Evolutionary conservation across 2,113 vertebrate genomes (phyloP).

Genomic region (Salvelinus alpinus): DNA sequence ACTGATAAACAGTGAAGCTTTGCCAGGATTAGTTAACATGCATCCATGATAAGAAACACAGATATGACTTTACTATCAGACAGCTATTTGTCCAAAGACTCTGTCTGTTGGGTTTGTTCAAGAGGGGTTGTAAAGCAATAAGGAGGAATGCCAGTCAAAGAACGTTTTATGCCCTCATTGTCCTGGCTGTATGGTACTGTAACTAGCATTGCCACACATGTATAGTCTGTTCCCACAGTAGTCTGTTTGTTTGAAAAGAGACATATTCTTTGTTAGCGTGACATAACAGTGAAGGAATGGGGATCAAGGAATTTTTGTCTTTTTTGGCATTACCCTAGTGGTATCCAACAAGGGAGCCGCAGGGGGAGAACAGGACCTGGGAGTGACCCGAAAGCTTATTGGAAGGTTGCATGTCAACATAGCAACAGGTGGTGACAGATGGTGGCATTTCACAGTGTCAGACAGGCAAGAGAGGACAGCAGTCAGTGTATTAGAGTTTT

Average conservation of each 20-base stretch:
- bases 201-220: not conserved
- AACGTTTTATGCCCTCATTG: not conserved
- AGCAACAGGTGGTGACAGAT: not conserved
- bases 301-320: not conserved
- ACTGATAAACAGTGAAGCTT: not conserved
- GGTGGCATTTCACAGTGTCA: not conserved
- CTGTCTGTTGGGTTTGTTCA: not conserved
- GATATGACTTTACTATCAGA: slow-evolving; percentile 6
- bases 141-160: not conserved
- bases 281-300: not conserved
- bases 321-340: not conserved
- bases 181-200: too few relatives aligned
- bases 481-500: not conserved
- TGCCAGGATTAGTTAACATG: slow-evolving; percentile 20
- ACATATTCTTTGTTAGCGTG: slow-evolving; percentile 14
- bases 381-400: not conserved
- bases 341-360: not conserved
- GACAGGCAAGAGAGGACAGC: not conserved
- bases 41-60: not conserved
- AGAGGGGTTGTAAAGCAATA: slow-evolving; percentile 12
- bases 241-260: slow-evolving; percentile 1
- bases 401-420: not conserved
- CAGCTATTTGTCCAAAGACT: not conserved
- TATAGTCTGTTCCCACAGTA: not conserved
- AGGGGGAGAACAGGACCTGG: not conserved